Conservation (phyloP, 2,888 invertebrate species). For the Scrobipalpa costella region DNA sequence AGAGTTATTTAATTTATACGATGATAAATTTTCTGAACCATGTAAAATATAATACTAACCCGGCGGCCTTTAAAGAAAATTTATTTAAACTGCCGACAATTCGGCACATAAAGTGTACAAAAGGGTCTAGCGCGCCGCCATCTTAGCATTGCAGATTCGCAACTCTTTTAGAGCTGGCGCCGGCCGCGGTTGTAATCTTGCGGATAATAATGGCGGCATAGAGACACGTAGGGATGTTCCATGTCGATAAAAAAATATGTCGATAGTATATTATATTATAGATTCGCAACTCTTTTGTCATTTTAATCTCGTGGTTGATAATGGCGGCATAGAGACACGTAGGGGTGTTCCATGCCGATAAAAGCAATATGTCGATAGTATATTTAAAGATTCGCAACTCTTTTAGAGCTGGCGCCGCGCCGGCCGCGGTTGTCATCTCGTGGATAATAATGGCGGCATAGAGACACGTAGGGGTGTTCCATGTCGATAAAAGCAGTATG, state of each 20-base stretch:
- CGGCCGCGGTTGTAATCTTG: conserved; percentile 5
- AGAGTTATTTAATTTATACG: too few species aligned
- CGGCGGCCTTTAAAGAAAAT: too few species aligned
- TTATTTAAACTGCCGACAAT: too few species aligned
- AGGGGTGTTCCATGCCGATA: too few species aligned
- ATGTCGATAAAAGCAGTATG: too few species aligned
- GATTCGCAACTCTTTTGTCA: conserved; percentile 17
- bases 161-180: conserved; percentile 15
- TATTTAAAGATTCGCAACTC: conserved; percentile 18
- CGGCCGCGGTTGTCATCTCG: conserved; percentile 4
- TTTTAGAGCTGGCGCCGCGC: conserved; percentile 8
- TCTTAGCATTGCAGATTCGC: conserved; percentile 22
- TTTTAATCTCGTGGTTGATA: conserved; percentile 16
- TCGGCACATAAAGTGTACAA: background rate
- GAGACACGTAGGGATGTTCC: background rate
- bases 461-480: background rate
- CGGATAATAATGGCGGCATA: conserved; percentile 15
- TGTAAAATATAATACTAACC: too few species aligned
- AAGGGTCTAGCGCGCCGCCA: conserved; percentile 2
- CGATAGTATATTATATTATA: too few species aligned
- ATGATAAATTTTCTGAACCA: too few species aligned
- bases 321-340: background rate
- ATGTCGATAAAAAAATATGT: too few species aligned
- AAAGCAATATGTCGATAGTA: too few species aligned
- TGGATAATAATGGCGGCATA: conserved; percentile 16